Base-by-base conservation (phyloP, 2,888 invertebrate species). In the Phalangium opilio region DNA sequence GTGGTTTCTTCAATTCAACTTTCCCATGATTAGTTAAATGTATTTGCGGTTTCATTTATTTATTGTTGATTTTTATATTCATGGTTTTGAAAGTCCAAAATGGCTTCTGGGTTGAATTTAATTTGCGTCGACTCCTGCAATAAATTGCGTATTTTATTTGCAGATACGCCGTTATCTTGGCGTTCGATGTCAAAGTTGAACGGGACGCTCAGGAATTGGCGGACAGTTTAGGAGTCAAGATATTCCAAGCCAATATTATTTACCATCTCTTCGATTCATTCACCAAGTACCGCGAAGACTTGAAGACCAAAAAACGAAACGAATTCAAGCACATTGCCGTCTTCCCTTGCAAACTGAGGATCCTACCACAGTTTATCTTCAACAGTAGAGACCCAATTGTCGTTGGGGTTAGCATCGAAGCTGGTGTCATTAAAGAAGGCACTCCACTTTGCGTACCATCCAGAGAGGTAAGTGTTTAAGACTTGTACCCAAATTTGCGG, bases 221-320 rank as follows among this genome's bases (percentile, higher is more conserved):
- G 0, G 96, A 99, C 65, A 76, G 78, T 49, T 68, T 93, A 51
- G 87, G 87, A 48, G 90, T 95, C 46, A 86, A 83, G 70, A 89
- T 98, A 65, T 99, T 99, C 76, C 66, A 68, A 55, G 98, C 98
- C 7, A 95, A 99, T 71, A 99, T 99, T 65, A 99, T 99, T 64
- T 99, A 99, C 71, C 99, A 99, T 70, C 74, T 99, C 63, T 96
- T 96, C 70, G 98, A 99, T 69, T 84, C 85, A 67, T 99, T 98
- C 73, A 91, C 78, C 60, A 79, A 83, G 12, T 89, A 83, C 68
- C 76, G 90, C 52, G 91, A 93, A 49, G 91, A 95, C 60, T 70
- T 93, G 45, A 85, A 82, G 62, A 79, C 81, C 63, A 79, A 79
- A 67, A 93, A 90, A 64, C 78, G 93, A 21, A 91, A 93, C 58